Percentiles rank a stretch among this genome's conserved stretches.
phyloP scores from a whole-genome alignment of 2,888 invertebrate species.

The Campoplex capitator region DNA sequence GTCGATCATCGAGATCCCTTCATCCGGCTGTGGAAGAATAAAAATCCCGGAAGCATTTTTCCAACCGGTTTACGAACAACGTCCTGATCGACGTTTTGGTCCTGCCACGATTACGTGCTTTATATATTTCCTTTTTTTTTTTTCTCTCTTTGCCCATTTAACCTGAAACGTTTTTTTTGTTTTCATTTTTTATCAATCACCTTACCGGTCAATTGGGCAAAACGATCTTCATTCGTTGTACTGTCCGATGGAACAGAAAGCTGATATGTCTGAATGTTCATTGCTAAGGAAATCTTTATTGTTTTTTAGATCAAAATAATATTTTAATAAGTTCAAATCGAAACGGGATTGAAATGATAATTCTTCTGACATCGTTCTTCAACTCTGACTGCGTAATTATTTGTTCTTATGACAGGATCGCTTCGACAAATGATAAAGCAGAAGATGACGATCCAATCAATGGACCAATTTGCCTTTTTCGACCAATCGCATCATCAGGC shows the following conservation, averaged over 20 bases:
- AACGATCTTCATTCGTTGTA: constrained; percentile 19
- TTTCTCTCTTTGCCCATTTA: constrained; percentile 22
- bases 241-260: neutral
- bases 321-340: neutral
- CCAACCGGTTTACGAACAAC: constrained; percentile 55
- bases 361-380: neutral
- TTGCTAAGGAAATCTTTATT: neutral
- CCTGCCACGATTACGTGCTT: constrained; percentile 43
- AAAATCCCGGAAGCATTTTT: constrained; percentile 63
- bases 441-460: neutral
- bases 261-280: neutral
- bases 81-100: constrained; percentile 27
- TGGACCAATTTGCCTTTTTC: neutral
- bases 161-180: neutral
- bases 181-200: constrained; percentile 21
- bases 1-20: constrained; percentile 17
- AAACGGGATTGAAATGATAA: neutral
- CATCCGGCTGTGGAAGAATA: constrained; percentile 41
- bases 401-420: neutral
- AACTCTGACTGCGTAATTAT: neutral
- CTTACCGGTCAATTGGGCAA: constrained; percentile 42
- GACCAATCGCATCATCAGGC: neutral
- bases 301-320: no score
- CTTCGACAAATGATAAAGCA: neutral
- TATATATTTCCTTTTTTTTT: constrained; percentile 21